Evolutionary conservation across 2,797 vertebrate genomes (phyloP).

Genomic region (Iguana delicatissima): DNA sequence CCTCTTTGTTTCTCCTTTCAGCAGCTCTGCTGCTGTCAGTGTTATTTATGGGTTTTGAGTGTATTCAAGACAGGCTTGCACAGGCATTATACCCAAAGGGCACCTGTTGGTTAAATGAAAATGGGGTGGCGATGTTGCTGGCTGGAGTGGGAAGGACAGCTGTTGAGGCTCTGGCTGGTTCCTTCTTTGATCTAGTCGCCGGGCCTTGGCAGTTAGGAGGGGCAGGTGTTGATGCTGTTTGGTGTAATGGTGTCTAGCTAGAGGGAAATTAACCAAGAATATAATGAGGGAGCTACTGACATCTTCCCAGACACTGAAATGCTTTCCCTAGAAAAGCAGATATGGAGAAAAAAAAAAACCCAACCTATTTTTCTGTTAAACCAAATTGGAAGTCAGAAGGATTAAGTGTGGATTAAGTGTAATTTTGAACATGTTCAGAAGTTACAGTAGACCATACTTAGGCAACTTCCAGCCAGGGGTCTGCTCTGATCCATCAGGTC

Average conservation of each 20-base stretch:
- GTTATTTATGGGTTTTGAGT: background rate
- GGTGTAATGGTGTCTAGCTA: background rate
- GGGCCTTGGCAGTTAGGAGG: background rate
- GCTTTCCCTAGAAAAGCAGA: background rate
- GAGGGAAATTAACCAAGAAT: background rate
- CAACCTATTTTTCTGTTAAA: background rate
- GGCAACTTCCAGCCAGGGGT: background rate
- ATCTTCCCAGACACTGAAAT: background rate
- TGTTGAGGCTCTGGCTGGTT: background rate
- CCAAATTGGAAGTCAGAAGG: background rate
- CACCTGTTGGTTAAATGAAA: conserved; percentile 8
- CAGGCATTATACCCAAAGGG: background rate
- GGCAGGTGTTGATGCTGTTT: background rate
- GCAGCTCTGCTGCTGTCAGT: background rate
- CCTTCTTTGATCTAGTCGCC: background rate
- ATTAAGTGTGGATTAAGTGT: background rate
- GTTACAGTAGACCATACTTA: background rate
- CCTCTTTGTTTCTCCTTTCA: background rate
- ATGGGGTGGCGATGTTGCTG: background rate
- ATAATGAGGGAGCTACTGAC: background rate
- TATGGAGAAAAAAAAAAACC: background rate
- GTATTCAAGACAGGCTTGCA: background rate
- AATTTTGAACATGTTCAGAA: background rate
- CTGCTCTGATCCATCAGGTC: background rate
- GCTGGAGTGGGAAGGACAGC: background rate